Base-by-base conservation (phyloP, 2,797 vertebrate genomes). In the Xenops minutus region DNA sequence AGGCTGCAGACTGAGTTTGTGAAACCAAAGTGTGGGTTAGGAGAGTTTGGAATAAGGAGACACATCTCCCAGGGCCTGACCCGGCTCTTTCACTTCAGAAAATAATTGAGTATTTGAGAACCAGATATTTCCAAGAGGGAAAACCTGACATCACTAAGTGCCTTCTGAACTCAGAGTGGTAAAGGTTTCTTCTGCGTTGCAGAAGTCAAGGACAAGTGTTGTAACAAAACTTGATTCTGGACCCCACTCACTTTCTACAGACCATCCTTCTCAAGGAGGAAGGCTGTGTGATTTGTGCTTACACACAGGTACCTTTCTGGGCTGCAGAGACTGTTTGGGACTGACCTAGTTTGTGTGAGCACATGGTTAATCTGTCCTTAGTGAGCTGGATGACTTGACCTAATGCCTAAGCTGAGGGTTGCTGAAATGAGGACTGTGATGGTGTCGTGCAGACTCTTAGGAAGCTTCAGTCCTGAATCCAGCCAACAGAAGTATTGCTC, bases 341-440 rank as follows among this genome's bases (percentile, higher is more conserved):
- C 73, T 96, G 94, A 95, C 95, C 92, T 73, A 68, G 58, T 76
- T 96, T 62, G 88, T 64, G 34, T 88, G 87, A 89, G 72, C 86
- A 69, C 80, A 58, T 9, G 3, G 58, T 78, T 92, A 90, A 94
- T 94, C 69, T 93, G 62, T 30, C 94, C 85, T 67, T 80, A 64
- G 92, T 88, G 91, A 74, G 76, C 86, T 87, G 78, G 62, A 39
- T 92, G 85, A 37, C 82, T 89, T 62, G 39, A 71, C 54, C 59
- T 78, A 79, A 90, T 79, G 83, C 79, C 56, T 83, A 72, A 91
- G 72, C 66, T 88, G 71, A 54, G 61, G 41, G 79, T 44, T 92
- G 52, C 82, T 79, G 71, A 71, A 86, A 75, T 71, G 46, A 52
- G 71, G 56, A 69, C 62, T 83, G 62, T 4, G 61, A 11, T 36